phyloP scores from a whole-genome alignment of 2,888 invertebrate species.

The Lasioglossum zephyrum region DNA sequence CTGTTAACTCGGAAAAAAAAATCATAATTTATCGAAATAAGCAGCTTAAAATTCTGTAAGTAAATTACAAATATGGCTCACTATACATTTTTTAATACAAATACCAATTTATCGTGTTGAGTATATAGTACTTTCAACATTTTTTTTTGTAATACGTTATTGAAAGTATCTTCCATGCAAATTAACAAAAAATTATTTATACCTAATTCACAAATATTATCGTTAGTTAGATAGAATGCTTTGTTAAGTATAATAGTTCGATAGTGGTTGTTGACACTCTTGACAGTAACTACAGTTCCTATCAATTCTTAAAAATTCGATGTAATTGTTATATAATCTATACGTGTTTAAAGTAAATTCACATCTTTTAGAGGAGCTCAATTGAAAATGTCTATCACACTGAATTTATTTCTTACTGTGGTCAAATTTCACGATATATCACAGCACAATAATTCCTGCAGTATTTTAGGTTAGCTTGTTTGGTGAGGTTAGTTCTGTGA shows the following conservation, averaged over 20 bases:
- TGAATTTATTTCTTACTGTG: constrained; percentile 39
- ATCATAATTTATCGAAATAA: neutral
- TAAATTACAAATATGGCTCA: neutral
- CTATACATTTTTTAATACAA: neutral
- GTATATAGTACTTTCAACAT: neutral
- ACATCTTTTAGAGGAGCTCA: constrained; percentile 23
- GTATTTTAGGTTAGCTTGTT: constrained; percentile 81
- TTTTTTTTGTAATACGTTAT: constrained; percentile 7
- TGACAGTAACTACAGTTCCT: constrained; percentile 61
- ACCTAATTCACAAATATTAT: neutral
- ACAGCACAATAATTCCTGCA: constrained; percentile 47
- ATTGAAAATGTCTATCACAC: constrained; percentile 33
- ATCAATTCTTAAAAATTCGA: constrained; percentile 40
- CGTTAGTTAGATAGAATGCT: constrained; percentile 17
- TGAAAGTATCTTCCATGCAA: constrained; percentile 2
- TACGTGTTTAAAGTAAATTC: constrained; percentile 31
- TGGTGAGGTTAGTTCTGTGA: constrained; percentile 75
- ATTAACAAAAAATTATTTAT: constrained; percentile 2
- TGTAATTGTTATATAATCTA: constrained; percentile 56
- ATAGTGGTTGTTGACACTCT: constrained; percentile 66
- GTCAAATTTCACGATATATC: constrained; percentile 57
- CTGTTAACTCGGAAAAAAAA: neutral
- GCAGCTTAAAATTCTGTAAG: neutral
- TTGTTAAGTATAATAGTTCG: constrained; percentile 35
- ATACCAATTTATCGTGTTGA: neutral